Evolutionary conservation across 2,888 invertebrate species (phyloP), one percentile per base, ranked within the genome.

Genomic region (Tinea trinotella): DNA sequence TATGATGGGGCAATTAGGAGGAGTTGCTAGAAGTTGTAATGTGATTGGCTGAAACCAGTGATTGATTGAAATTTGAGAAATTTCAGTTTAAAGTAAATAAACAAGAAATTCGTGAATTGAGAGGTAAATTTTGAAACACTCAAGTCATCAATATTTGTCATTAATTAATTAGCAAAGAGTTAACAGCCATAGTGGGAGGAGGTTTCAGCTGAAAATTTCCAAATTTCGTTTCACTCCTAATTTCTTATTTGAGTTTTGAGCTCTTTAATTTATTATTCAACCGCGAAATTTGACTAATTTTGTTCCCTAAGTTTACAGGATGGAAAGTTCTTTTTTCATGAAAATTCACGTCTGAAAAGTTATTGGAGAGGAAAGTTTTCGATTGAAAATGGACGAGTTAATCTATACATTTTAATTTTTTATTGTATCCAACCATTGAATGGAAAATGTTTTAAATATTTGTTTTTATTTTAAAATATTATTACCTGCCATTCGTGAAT

Each of bases 261-360:
- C 50, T 24, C 50, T 50, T 50, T 50, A 50, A 50, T 50, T 50
- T 50, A 50, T 50, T 24, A 50, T 50, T 50, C 50, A 48, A 48
- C 50, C 50, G 50, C 50, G 15, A 50, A 50, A 50, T 50, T 50
- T 50, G 50, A 50, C 50, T 50, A 50, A 50, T 50, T 50, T 50
- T 13, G n/a, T 48, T 48, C 18, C 24, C 12, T 3, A 24, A 50
- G 13, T 18, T 50, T 50, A 5, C 1, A 50, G 18, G 13, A 13
- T 50, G 46, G 17, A 17, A 17, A 50, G 50, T 24, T 15, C 18
- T 19, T 48, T 48, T 24, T 24, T 19, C 13, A 10, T 50, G 50
- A 24, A 50, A 24, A 5, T 50, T 50, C 50, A 13, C 13, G 13
- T 24, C 18, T 22, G n/a, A 6, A 13, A 50, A 50, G 9, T 40